A percentile compares a stretch with the other conserved stretches of the same genome.
phyloP scores from a whole-genome alignment of 2,888 invertebrate species.

The Stratiomys singularior region DNA sequence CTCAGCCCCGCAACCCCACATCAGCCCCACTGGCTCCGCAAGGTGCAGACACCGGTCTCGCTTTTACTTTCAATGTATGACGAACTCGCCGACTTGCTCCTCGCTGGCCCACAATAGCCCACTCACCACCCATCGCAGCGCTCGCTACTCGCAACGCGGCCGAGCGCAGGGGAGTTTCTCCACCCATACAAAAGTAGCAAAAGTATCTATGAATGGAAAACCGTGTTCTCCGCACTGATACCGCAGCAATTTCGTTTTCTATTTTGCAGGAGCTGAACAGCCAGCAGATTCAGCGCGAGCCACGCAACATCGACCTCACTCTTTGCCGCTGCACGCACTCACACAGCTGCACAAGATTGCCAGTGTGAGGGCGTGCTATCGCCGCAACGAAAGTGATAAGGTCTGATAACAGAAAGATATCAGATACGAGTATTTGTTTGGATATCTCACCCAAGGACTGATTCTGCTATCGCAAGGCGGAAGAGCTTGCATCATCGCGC shows the following conservation, averaged over 20 bases:
- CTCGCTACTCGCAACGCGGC: background rate
- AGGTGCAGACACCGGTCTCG: constrained; percentile 35
- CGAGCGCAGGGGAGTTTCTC: background rate
- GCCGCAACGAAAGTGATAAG: background rate
- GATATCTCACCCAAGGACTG: no score
- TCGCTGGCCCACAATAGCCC: constrained; percentile 4
- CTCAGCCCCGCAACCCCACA: background rate
- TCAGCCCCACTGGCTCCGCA: background rate
- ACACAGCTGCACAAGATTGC: background rate
- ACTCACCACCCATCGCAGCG: background rate
- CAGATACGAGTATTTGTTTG: background rate
- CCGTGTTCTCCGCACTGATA: background rate
- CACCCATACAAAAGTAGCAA: background rate
- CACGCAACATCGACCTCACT: background rate
- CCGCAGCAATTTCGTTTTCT: constrained; percentile 26
- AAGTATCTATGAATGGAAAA: no score
- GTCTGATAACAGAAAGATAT: constrained; percentile 4
- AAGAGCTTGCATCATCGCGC: no score
- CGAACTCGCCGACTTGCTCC: constrained; percentile 4
- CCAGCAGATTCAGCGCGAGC: constrained; percentile 33
- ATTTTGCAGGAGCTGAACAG: constrained; percentile 24
- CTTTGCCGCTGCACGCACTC: background rate
- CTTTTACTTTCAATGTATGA: constrained; percentile 46
- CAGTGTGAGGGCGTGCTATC: background rate
- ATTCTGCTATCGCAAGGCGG: no score